A percentile compares a stretch with the other conserved stretches of the same genome.
phyloP scores from a whole-genome alignment of 2,797 vertebrate genomes.

The Triplophysa bombifrons region DNA sequence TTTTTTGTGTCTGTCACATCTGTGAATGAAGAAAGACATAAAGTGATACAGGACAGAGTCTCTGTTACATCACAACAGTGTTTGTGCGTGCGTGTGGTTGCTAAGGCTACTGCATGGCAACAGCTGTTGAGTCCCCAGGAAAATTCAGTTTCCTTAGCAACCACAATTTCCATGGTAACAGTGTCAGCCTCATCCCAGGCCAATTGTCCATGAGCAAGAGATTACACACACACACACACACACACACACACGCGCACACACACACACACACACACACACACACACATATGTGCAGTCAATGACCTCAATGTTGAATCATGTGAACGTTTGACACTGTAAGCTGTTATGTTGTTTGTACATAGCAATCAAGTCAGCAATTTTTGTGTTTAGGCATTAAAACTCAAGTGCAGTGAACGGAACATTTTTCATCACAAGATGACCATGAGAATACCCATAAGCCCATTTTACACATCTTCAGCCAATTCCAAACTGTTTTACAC shows the following conservation, averaged over 20 bases:
- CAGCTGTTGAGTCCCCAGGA: conserved; percentile 67
- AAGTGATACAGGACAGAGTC: not conserved
- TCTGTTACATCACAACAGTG: not conserved
- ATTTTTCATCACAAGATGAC: no score
- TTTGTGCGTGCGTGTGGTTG: no score
- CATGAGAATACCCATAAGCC: no score
- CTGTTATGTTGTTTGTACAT: no score
- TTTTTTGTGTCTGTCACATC: not conserved
- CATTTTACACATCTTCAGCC: no score
- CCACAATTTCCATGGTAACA: conserved; percentile 67
- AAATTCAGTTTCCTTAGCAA: conserved; percentile 69
- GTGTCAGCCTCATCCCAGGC: conserved; percentile 49
- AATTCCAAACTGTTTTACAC: no score
- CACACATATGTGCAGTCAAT: not conserved
- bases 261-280: not conserved
- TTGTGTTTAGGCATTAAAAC: no score
- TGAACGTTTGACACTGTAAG: no score
- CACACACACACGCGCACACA: not conserved
- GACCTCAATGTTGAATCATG: no score
- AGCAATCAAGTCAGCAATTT: no score
- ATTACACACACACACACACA: conserved; percentile 23
- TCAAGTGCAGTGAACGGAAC: no score
- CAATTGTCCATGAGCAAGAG: conserved; percentile 30
- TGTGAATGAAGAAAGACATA: not conserved
- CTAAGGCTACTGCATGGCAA: no score